Evolutionary conservation across 1,140 invertebrate genomes (phyloP).

Genomic region (Phocides pigmalion): DNA sequence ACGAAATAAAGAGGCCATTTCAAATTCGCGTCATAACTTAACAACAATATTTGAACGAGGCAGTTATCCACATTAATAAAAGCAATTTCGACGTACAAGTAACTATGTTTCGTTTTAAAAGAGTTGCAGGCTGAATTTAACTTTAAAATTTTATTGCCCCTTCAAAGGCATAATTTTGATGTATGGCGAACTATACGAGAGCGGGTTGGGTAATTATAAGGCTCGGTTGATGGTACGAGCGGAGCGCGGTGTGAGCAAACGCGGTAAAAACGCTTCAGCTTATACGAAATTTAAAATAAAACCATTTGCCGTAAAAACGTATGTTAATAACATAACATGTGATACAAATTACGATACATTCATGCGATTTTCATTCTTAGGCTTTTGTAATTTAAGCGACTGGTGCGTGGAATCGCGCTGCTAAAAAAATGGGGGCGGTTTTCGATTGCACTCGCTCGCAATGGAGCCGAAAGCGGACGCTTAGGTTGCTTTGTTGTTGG

Average conservation of each 20-base stretch:
- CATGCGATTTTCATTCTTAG: too few relatives aligned
- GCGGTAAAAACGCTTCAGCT: neutral
- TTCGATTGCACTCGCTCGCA: neutral
- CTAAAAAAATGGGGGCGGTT: neutral
- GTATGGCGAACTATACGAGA: constrained; percentile 38
- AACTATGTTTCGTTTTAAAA: constrained; percentile 34
- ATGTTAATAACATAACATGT: too few relatives aligned
- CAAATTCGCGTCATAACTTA: constrained; percentile 23
- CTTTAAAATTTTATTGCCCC: constrained; percentile 64
- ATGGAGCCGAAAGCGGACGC: neutral
- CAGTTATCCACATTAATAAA: constrained; percentile 38
- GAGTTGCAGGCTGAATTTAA: constrained; percentile 50
- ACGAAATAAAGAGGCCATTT: constrained; percentile 4
- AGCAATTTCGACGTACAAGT: constrained; percentile 33
- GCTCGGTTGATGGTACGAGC: constrained; percentile 30
- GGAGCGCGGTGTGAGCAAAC: constrained; percentile 3
- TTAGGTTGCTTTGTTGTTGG: constrained; percentile 26
- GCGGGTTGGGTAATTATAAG: constrained; percentile 46
- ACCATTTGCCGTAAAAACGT: too few relatives aligned
- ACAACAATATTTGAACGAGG: constrained; percentile 28
- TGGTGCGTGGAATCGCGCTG: neutral
- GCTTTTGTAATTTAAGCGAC: neutral
- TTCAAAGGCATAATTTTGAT: constrained; percentile 60
- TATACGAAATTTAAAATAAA: neutral
- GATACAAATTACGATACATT: too few relatives aligned